Evolutionary conservation across 2,888 invertebrate genomes (phyloP).

Genomic region (Malthinus flaveolus): DNA sequence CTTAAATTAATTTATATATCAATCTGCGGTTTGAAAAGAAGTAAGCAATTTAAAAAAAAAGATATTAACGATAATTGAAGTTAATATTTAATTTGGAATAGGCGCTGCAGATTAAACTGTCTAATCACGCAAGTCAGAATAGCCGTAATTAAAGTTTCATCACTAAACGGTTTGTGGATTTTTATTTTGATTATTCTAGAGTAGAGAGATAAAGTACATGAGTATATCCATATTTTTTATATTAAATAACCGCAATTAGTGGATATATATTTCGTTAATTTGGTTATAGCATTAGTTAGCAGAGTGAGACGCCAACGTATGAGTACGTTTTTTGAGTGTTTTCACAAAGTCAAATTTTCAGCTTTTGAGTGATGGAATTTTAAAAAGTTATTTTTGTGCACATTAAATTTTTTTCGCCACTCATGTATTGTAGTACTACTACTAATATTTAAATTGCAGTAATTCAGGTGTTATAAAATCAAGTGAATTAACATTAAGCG

Average conservation of each 20-base stretch:
- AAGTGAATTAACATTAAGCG: constrained; percentile 33
- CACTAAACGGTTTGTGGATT: constrained; percentile 5
- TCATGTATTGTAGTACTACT: background rate
- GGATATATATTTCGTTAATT: too few relatives aligned
- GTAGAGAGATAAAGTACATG: background rate
- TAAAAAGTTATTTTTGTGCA: background rate
- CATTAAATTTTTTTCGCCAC: background rate
- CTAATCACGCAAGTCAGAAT: constrained; percentile 42
- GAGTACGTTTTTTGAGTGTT: too few relatives aligned
- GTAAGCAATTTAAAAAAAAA: background rate
- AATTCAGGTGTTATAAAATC: constrained; percentile 25
- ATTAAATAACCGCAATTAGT: background rate
- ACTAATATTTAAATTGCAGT: constrained; percentile 28
- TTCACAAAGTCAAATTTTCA: too few relatives aligned
- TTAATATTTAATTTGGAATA: constrained; percentile 43
- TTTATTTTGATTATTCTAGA: background rate
- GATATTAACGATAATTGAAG: constrained; percentile 31
- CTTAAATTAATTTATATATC: too few relatives aligned
- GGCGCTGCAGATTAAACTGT: constrained; percentile 45
- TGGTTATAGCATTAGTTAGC: too few relatives aligned
- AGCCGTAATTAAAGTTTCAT: constrained; percentile 20
- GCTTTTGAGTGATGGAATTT: too few relatives aligned
- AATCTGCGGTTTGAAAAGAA: background rate
- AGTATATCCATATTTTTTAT: background rate
- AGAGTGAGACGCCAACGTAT: too few relatives aligned